phyloP scores from a whole-genome alignment of 2,797 vertebrate species.

The Pangasius djambal region DNA sequence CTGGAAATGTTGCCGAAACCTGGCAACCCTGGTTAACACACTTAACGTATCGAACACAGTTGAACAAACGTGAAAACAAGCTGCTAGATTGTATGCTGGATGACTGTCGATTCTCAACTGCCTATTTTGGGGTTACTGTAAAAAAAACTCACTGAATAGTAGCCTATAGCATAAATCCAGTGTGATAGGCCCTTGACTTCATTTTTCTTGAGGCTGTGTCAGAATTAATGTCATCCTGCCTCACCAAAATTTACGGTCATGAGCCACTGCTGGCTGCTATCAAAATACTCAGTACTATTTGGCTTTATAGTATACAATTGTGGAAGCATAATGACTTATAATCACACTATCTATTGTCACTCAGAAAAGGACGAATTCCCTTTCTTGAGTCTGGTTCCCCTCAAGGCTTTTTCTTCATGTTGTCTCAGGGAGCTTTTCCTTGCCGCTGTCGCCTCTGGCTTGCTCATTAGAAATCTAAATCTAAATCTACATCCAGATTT shows the following conservation, averaged over 20 bases:
- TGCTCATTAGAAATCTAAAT: background rate
- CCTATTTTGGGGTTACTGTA: background rate
- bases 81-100: background rate
- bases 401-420: background rate
- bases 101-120: background rate
- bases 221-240: background rate
- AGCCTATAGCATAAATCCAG: too few relatives aligned
- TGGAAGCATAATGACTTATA: background rate
- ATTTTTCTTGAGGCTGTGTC: background rate
- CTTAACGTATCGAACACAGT: background rate
- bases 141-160: background rate
- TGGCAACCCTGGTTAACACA: background rate
- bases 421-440: background rate
- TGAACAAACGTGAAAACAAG: background rate
- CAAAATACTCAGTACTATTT: background rate
- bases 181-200: background rate
- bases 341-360: background rate
- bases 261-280: too few relatives aligned
- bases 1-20: background rate
- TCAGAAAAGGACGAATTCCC: background rate
- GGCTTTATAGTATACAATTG: background rate
- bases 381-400: background rate
- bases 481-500: background rate
- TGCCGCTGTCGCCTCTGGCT: background rate
- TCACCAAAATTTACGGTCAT: background rate